Evolutionary conservation across 2,797 vertebrate genomes (phyloP).

Genomic region (Stomatorhinus walkeri): DNA sequence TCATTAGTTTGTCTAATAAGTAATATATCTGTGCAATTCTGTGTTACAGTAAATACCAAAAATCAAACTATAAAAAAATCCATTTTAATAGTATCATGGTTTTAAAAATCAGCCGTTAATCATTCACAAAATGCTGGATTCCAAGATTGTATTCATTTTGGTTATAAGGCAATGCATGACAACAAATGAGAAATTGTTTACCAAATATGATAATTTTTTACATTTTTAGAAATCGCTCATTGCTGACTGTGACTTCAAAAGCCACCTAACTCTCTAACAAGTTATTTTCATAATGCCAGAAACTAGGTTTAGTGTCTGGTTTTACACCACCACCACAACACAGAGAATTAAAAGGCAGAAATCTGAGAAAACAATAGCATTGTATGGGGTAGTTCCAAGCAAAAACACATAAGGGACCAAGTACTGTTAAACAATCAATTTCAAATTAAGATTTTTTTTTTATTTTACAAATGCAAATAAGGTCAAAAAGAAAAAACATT

Average conservation of each 20-base stretch:
- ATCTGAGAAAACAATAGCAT: background rate
- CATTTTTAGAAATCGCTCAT: background rate
- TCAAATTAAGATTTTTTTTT: background rate
- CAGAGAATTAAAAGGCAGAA: background rate
- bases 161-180: background rate
- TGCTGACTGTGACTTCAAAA: background rate
- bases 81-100: background rate
- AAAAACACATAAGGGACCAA: background rate
- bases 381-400: background rate
- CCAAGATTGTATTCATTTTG: background rate
- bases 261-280: background rate
- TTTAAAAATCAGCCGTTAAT: background rate
- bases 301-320: background rate
- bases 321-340: background rate
- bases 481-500: background rate
- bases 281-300: background rate
- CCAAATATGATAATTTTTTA: background rate
- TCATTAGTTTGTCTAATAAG: background rate
- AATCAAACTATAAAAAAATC: background rate
- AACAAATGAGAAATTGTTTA: background rate
- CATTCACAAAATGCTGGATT: background rate
- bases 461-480: background rate
- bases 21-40: background rate
- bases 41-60: slow-evolving; percentile 1
- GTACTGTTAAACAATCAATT: background rate